A percentile compares a stretch with the other conserved stretches of the same genome.
Conservation (phyloP, 2,888 invertebrate species). For the Monoplex corrugatus region DNA sequence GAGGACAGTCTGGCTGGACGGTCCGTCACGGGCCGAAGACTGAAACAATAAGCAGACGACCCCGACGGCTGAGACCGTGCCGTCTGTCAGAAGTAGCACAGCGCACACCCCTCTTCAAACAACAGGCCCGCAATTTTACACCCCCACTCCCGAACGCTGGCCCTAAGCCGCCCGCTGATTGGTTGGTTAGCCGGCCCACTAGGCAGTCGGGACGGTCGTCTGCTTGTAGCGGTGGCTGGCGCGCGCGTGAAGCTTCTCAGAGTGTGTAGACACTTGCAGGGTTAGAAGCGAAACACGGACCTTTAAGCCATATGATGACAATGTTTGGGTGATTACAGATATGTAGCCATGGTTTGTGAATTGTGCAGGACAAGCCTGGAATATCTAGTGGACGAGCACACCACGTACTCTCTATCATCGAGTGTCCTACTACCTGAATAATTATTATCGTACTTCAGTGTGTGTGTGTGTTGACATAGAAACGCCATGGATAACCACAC, state of each 20-base stretch:
- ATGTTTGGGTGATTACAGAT: background rate
- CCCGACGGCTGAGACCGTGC: background rate
- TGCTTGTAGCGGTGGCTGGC: too few species aligned
- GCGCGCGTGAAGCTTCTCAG: background rate
- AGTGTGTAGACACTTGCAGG: background rate
- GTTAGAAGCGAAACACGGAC: background rate
- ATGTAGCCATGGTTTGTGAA: background rate
- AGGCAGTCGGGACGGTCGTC: too few species aligned
- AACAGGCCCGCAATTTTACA: too few species aligned
- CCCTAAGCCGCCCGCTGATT: background rate
- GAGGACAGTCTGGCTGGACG: background rate
- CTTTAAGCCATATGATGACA: too few species aligned
- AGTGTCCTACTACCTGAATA: conserved; percentile 69
- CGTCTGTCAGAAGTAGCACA: background rate
- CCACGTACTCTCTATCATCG: conserved; percentile 56
- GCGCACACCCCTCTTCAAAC: too few species aligned
- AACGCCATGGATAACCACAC: conserved; percentile 92
- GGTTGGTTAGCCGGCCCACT: too few species aligned
- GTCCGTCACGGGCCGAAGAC: background rate
- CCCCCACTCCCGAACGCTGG: background rate
- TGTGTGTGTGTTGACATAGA: conserved; percentile 69
- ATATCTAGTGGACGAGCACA: background rate
- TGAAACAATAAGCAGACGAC: background rate
- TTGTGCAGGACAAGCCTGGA: background rate
- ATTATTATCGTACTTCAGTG: too few species aligned